Conservation (phyloP, 2,888 invertebrate species). For the Diogma glabrata region DNA sequence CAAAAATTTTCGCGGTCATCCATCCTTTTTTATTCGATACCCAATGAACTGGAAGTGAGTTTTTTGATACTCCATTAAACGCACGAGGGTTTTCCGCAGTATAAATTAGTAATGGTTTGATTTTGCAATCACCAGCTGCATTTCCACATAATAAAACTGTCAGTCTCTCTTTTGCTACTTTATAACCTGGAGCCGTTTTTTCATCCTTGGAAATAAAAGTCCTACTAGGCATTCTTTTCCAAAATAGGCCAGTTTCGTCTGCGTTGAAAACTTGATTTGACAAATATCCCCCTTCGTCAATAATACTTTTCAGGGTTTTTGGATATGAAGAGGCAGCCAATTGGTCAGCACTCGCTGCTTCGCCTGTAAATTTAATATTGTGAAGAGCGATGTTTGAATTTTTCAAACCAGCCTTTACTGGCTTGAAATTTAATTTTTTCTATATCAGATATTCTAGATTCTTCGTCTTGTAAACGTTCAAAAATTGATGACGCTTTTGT, state of each 20-base stretch:
- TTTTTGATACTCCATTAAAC: conserved; percentile 23
- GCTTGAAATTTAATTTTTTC: conserved; percentile 18
- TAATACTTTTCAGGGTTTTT: conserved; percentile 18
- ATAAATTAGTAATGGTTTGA: conserved; percentile 22
- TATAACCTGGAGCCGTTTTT: conserved; percentile 19
- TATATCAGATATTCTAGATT: background rate
- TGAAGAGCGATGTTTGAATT: conserved; percentile 14
- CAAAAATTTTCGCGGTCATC: conserved; percentile 20
- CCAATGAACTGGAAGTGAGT: conserved; percentile 24
- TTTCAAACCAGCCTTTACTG: conserved; percentile 21
- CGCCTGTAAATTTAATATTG: conserved; percentile 20
- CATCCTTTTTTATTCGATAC: conserved; percentile 25
- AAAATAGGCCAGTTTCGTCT: conserved; percentile 19
- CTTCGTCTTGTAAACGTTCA: conserved; percentile 17
- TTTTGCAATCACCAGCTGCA: conserved; percentile 17
- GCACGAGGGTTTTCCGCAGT: background rate
- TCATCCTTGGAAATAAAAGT: no score
- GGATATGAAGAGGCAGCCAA: conserved; percentile 18
- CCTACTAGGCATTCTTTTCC: no score
- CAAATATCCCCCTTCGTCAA: conserved; percentile 17
- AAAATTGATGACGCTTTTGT: conserved; percentile 20
- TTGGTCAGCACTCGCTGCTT: conserved; percentile 20
- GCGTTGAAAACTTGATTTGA: conserved; percentile 14
- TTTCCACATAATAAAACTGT: conserved; percentile 23
- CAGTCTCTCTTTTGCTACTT: conserved; percentile 23